These are phyloP conservation scores for Diorhabda elongata DNA, from an alignment of 1,140 invertebrate species.

Conservation along the genomic window DNA sequence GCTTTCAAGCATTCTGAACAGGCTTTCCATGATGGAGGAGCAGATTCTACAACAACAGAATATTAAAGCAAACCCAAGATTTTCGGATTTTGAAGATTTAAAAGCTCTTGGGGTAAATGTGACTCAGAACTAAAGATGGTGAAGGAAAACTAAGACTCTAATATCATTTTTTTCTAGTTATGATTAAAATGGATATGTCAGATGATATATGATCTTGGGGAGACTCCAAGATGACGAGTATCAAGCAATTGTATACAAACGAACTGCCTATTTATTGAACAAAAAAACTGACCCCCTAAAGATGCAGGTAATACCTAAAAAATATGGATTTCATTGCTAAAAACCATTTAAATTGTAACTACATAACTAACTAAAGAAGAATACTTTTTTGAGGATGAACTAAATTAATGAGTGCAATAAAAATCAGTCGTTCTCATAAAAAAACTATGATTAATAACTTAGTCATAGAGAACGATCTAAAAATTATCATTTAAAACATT, in stretches of 20 bases:
- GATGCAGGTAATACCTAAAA: neutral
- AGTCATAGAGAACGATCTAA: too few species aligned
- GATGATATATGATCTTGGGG: too few species aligned
- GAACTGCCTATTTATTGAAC: too few species aligned
- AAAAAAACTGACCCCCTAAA: too few species aligned
- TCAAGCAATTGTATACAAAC: too few species aligned
- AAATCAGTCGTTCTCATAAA: too few species aligned
- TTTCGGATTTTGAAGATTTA: neutral
- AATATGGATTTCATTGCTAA: neutral
- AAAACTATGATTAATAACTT: too few species aligned
- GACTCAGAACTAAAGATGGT: neutral
- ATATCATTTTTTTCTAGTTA: too few species aligned
- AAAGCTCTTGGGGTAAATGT: neutral
- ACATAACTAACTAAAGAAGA: neutral
- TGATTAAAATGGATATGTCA: too few species aligned
- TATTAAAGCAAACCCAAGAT: neutral
- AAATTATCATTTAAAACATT: too few species aligned
- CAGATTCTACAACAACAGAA: constrained; percentile 54
- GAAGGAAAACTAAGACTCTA: neutral
- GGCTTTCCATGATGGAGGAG: constrained; percentile 67
- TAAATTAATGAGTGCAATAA: too few species aligned
- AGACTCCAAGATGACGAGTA: too few species aligned
- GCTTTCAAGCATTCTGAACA: constrained; percentile 74
- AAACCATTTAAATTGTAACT: neutral
- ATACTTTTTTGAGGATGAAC: neutral